phyloP scores from a whole-genome alignment of 23 tunicate species.

The Aplidium turbinatum region DNA sequence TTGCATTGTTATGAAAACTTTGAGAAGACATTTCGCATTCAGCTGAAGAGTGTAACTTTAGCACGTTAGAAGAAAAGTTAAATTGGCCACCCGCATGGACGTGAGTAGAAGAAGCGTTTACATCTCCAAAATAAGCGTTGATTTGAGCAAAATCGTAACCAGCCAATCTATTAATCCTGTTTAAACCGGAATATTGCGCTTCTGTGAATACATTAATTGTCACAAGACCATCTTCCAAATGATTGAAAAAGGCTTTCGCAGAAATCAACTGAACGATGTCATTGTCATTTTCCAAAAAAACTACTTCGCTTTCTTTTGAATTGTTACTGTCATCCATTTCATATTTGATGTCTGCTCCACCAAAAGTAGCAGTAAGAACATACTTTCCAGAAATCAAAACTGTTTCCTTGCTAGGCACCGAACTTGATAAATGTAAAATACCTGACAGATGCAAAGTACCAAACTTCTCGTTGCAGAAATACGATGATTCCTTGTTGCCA shows the following conservation, averaged over 20 bases:
- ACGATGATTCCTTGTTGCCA: no score
- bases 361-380: not conserved
- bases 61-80: no score
- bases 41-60: no score
- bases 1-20: no score
- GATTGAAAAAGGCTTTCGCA: not conserved
- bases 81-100: no score
- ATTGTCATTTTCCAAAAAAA: not conserved
- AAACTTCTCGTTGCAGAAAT: no score
- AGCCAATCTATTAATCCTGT: not conserved
- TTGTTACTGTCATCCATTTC: constrained; percentile 13
- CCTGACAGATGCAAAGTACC: no score
- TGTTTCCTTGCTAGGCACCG: not conserved
- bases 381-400: constrained; percentile 9
- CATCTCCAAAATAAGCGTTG: constrained; percentile 18
- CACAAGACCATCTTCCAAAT: not conserved
- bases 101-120: not conserved
- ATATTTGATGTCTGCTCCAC: no score
- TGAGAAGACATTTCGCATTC: no score
- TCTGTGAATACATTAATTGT: not conserved
- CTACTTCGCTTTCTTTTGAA: not conserved
- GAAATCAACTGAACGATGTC: constrained; percentile 9
- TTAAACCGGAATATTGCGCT: constrained; percentile 4
- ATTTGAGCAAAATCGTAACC: not conserved
- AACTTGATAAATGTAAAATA: no score